A percentile compares a stretch with the other conserved stretches of the same genome.
Evolutionary conservation across 2,888 invertebrate species (phyloP).

Genomic region (Eupeodes luniger): DNA sequence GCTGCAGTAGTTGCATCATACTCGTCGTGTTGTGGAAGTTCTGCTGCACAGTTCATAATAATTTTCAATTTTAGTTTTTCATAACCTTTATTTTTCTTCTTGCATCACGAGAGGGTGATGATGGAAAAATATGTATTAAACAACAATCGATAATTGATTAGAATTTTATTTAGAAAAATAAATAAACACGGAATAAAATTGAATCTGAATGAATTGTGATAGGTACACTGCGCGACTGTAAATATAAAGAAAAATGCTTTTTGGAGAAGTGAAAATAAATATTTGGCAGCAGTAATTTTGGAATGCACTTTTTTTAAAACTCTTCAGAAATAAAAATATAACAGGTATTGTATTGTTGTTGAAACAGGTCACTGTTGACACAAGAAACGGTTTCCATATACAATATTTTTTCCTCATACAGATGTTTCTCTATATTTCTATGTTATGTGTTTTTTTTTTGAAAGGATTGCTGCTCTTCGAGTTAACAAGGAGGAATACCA

Average conservation of each 20-base stretch:
- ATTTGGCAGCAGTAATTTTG: neutral
- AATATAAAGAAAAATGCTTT: neutral
- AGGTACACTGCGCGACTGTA: neutral
- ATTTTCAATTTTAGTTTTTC: constrained; percentile 31
- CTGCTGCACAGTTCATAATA: constrained; percentile 44
- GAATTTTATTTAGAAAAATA: constrained; percentile 29
- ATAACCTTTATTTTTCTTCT: neutral
- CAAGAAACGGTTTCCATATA: neutral
- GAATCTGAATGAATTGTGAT: neutral
- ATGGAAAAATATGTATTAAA: constrained; percentile 4
- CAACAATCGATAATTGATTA: constrained; percentile 60
- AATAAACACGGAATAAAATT: neutral
- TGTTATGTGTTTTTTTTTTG: neutral
- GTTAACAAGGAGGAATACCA: neutral
- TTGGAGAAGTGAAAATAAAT: constrained; percentile 8
- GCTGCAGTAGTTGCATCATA: neutral
- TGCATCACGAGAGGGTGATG: neutral
- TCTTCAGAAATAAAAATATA: neutral
- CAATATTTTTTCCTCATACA: neutral
- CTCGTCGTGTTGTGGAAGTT: neutral
- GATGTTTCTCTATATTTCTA: neutral
- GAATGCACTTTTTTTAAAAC: neutral
- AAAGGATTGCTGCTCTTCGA: neutral
- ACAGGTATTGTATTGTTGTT: constrained; percentile 2
- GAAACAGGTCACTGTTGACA: constrained; percentile 15